Evolutionary conservation across 2,888 invertebrate species (phyloP).

Genomic region (Cosmia pyralina): DNA sequence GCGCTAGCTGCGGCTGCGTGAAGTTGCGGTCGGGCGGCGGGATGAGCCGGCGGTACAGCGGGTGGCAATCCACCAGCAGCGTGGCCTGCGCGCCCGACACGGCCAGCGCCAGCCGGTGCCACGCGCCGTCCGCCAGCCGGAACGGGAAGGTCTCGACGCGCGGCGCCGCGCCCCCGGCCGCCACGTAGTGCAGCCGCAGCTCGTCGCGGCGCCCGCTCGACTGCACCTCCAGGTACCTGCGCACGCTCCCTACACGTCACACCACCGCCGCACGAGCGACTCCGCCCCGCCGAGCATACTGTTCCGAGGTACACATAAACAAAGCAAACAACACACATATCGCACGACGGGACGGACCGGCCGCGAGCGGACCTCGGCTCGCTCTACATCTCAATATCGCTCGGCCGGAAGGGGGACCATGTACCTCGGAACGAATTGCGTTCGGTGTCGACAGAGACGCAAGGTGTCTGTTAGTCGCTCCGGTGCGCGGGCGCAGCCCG

Average conservation of each 20-base stretch:
- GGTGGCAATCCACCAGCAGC: conserved; percentile 96
- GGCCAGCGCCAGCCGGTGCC: conserved; percentile 96
- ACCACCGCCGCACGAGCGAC: conserved; percentile 70
- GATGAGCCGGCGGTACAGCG: conserved; percentile 94
- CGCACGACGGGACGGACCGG: conserved; percentile 80
- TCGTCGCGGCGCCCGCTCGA: conserved; percentile 97
- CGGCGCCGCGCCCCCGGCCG: conserved; percentile 90
- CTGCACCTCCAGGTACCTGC: conserved; percentile 97
- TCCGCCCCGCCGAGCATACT: conserved; percentile 82
- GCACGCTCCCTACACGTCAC: conserved; percentile 73
- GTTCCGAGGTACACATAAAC: conserved; percentile 90
- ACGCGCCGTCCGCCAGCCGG: conserved; percentile 95
- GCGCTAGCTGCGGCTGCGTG: conserved; percentile 92
- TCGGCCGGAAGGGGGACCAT: conserved; percentile 89
- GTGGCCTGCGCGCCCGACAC: conserved; percentile 96
- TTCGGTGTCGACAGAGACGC: conserved; percentile 82
- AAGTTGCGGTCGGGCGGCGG: conserved; percentile 94
- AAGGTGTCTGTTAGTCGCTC: conserved; percentile 79
- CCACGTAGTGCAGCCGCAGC: conserved; percentile 95
- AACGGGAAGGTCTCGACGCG: conserved; percentile 96
- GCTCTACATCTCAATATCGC: conserved; percentile 91
- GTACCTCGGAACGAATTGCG: conserved; percentile 91
- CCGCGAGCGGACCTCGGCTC: conserved; percentile 86
- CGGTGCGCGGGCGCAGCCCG: conserved; percentile 75
- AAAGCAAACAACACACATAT: conserved; percentile 88